phyloP scores from a whole-genome alignment of 2,113 vertebrate genomes.

The Oophaga pumilio region DNA sequence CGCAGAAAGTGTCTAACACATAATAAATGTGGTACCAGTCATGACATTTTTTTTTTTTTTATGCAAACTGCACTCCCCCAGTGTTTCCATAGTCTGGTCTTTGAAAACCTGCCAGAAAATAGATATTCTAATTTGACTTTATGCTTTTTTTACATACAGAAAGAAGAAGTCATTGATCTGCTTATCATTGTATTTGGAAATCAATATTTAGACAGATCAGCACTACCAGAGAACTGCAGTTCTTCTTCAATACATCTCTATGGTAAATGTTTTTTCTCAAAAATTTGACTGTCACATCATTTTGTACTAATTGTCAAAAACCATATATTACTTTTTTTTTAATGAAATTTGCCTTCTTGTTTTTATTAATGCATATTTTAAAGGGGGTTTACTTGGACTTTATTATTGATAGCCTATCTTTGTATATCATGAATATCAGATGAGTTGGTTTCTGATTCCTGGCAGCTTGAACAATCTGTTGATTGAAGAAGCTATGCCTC shows the following conservation, averaged over 20 bases:
- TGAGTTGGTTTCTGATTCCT: no score
- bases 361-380: not conserved
- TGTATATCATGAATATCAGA: no score
- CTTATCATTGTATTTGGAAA: not conserved
- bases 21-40: not conserved
- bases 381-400: no score
- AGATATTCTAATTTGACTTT: not conserved
- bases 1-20: no score
- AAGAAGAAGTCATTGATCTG: not conserved
- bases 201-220: not conserved
- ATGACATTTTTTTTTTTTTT: not conserved
- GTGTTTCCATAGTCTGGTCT: not conserved
- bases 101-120: not conserved
- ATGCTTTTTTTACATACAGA: not conserved
- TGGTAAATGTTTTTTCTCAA: conserved; percentile 25
- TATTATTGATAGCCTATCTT: no score
- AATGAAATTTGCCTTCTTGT: not conserved
- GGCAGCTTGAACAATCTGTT: no score
- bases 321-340: no score
- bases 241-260: not conserved
- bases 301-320: not conserved
- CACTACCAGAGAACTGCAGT: not conserved
- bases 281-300: not conserved
- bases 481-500: no score
- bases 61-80: not conserved